phyloP scores from a whole-genome alignment of 2,797 vertebrate genomes.

The Sebastes matsubarae region DNA sequence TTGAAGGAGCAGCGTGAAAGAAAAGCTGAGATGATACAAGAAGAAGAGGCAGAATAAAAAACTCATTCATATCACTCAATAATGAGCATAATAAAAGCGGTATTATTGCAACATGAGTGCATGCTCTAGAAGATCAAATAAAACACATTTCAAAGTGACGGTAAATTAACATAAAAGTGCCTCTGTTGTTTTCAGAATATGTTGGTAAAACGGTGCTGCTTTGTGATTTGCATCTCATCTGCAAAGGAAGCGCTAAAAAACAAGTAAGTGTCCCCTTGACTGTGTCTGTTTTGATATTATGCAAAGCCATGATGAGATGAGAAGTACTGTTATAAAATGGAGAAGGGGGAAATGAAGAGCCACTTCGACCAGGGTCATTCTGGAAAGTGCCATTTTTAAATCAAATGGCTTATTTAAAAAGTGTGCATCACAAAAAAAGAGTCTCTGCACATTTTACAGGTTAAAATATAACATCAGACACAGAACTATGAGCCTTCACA shows the following conservation, averaged over 20 bases:
- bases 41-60: neutral
- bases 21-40: neutral
- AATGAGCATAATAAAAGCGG: neutral
- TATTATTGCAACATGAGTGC: neutral
- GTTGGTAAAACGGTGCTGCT: neutral
- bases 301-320: neutral
- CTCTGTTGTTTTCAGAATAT: neutral
- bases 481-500: neutral
- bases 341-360: neutral
- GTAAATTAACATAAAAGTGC: neutral
- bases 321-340: neutral
- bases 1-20: neutral
- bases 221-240: neutral
- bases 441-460: neutral
- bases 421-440: neutral
- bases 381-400: neutral
- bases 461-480: neutral
- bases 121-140: neutral
- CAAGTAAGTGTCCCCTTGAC: neutral
- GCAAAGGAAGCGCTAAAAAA: neutral
- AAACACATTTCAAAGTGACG: neutral
- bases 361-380: neutral
- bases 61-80: neutral
- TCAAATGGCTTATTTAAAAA: neutral
- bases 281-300: neutral